Conservation (phyloP, 2,797 vertebrate genomes). For the Myotis daubentonii region DNA sequence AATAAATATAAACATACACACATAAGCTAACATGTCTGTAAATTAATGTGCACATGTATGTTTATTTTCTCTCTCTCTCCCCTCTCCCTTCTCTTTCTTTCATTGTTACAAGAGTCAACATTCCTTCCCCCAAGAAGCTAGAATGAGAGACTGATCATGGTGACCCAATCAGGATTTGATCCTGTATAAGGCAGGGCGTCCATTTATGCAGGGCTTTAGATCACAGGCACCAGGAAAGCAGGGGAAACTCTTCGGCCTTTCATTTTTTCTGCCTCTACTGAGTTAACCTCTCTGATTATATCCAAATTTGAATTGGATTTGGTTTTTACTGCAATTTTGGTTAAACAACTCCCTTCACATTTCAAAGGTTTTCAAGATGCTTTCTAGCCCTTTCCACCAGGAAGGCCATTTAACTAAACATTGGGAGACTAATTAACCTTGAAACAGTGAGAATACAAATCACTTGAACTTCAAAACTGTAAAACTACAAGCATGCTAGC, state of each 20-base stretch:
- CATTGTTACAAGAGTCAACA: not conserved
- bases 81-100: not conserved
- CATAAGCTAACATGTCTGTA: not conserved
- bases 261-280: not conserved
- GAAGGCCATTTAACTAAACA: not conserved
- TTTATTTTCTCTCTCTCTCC: too few species aligned
- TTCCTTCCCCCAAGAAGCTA: not conserved
- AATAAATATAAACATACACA: not conserved
- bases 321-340: not conserved
- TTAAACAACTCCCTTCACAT: not conserved
- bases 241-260: not conserved
- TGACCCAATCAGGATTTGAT: not conserved
- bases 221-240: not conserved
- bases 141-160: not conserved
- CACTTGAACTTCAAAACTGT: not conserved
- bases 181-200: not conserved
- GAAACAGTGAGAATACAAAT: not conserved
- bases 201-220: not conserved
- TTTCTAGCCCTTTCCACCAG: not conserved
- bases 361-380: not conserved
- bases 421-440: not conserved
- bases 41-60: too few species aligned
- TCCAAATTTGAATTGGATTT: not conserved
- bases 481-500: not conserved
- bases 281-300: not conserved